phyloP scores from a whole-genome alignment of 2,113 vertebrate species.

The Xiphorhynchus elegans region DNA sequence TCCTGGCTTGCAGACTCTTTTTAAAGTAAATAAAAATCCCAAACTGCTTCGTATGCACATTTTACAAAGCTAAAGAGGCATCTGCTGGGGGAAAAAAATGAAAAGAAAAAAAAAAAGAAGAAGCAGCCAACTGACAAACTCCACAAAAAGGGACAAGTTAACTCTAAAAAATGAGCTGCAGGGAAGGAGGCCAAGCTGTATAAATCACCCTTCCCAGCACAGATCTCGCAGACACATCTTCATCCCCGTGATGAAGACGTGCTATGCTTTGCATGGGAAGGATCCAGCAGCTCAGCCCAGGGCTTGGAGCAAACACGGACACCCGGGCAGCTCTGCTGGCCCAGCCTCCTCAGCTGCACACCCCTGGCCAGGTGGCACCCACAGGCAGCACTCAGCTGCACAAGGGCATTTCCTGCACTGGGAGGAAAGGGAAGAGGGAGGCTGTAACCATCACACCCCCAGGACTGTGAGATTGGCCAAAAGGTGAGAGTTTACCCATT shows the following conservation, averaged over 20 bases:
- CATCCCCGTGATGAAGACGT: neutral
- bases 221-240: neutral
- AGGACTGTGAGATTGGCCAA: neutral
- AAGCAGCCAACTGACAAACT: neutral
- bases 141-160: constrained; percentile 17
- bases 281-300: neutral
- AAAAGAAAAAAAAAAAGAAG: neutral
- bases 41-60: neutral
- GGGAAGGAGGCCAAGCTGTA: neutral
- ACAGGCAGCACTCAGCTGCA: neutral
- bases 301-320: neutral
- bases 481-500: neutral
- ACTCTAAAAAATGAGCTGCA: neutral
- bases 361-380: neutral
- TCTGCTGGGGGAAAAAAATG: neutral
- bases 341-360: neutral
- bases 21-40: neutral
- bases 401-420: neutral
- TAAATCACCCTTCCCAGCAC: neutral
- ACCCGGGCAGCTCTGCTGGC: neutral
- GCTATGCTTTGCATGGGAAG: neutral
- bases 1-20: neutral
- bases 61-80: neutral
- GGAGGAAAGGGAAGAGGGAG: neutral
- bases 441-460: accelerated